Evolutionary conservation across 1,140 invertebrate genomes (phyloP), one percentile per base, ranked within the genome.

Genomic region (Anastatus disparis): DNA sequence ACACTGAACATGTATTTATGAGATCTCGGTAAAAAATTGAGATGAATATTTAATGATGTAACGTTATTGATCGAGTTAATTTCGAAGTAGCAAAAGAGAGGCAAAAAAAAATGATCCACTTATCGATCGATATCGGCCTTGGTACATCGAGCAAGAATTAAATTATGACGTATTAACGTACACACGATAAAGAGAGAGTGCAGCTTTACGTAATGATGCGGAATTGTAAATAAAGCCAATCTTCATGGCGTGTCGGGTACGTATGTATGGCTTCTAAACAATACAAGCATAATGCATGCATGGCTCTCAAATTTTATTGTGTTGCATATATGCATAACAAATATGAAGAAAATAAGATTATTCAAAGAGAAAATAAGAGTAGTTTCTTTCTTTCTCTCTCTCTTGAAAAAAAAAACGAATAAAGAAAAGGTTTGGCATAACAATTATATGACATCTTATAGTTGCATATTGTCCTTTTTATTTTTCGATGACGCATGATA

Each of bases 71-170:
- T 52, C 13, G 22, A 64, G 17, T 26, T 40, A 64, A 64, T 52
- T 64, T 52, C 20, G n/a, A 24, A 63, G 13, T 17, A 17, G 15
- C n/a, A 26, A 26, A n/a, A 50, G 42, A 35, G n/a, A n/a, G n/a
- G n/a, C n/a, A n/a, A n/a, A n/a, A 13, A 65, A 65, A 55, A 55
- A 65, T 55, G 50, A 50, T 26, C 31, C 62, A 20, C 40, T 52
- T 17, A 55, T 42, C 35, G 48, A 65, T 29, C 50, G 29, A 40
- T 55, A n/a, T 42, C 35, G 50, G 35, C 63, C 50, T 65, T 55
- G 50, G 20, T 4, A 13, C 13, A 35, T n/a, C n/a, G n/a, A n/a
- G n/a, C n/a, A n/a, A n/a, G n/a, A n/a, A n/a, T n/a, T n/a, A n/a
- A n/a, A n/a, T n/a, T n/a, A n/a, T n/a, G n/a, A n/a, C n/a, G n/a